Evolutionary conservation across 2,888 invertebrate species (phyloP).

Genomic region (Rotaria magnacalcarata): DNA sequence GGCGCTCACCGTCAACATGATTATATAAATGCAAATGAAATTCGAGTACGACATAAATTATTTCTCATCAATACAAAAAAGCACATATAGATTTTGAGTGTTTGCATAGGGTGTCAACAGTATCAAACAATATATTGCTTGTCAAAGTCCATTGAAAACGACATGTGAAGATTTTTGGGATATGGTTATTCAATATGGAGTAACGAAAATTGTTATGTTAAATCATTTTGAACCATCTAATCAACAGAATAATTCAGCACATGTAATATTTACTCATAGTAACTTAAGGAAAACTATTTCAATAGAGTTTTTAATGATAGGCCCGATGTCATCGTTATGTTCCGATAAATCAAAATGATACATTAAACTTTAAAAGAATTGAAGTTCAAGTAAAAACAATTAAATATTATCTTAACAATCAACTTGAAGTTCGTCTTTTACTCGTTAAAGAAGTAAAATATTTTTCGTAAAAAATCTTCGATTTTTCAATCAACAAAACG

Average conservation of each 20-base stretch:
- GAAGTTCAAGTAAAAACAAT: neutral
- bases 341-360: neutral
- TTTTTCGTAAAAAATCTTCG: too few species aligned
- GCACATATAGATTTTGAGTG: too few species aligned
- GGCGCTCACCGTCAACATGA: conserved; percentile 61
- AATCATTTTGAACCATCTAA: neutral
- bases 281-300: too few species aligned
- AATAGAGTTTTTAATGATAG: neutral
- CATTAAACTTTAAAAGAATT: neutral
- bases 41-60: conserved; percentile 65
- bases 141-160: conserved; percentile 86
- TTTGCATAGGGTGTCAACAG: conserved; percentile 71
- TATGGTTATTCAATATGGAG: conserved; percentile 50
- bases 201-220: neutral
- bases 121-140: conserved; percentile 90
- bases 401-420: neutral
- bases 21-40: conserved; percentile 95
- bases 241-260: neutral
- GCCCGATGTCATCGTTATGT: neutral
- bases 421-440: too few species aligned
- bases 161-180: conserved; percentile 92
- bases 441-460: too few species aligned
- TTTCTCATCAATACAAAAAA: too few species aligned
- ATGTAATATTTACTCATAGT: too few species aligned
- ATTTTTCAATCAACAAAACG: neutral